Base-by-base conservation (phyloP, 2,113 vertebrate genomes). In the Platysteira castanea region DNA sequence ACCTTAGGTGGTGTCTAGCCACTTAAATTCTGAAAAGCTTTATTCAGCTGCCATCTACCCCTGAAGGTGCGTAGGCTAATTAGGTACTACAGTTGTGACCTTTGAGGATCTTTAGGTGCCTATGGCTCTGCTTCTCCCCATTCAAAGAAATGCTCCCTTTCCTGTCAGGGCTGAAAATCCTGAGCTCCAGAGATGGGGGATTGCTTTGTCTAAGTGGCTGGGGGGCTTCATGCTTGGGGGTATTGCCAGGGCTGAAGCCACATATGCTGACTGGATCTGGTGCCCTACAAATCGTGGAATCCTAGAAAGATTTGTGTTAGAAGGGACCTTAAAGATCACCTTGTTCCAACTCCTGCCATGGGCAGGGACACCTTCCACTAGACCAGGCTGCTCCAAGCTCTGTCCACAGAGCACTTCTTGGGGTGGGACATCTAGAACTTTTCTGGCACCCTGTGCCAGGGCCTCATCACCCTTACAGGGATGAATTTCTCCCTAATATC, bases 11-110 rank as follows among this genome's bases (percentile, higher is more conserved):
- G 35, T 56, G n/a, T 37, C 46, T 75, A 61, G 26, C 24, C 54
- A 89, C 33, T 95, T 54, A 65, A 68, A 92, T 77, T 74, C 50
- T 84, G 54, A 88, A 80, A 94, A 88, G 22, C 4, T 39, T 77
- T 73, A 41, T 57, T 85, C 50, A 53, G 42, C 76, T 80, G 16
- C 59, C 33, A 28, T 42, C 27, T 69, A 76, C 15, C 79, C 63
- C 71, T 63, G 23, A 65, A 88, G 23, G 37, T 76, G 27, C 13
- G 31, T 4, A 2, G 77, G 49, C 50, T 80, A 86, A 86, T 86
- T 53, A 86, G 83, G 81, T 60, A 74, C 26, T 76, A 28, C 2
- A 6, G 2, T 7, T 59, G 37, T 67, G 42, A 68, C 75, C 71
- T 92, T 86, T 9, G 11, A 86, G 70, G 37, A 61, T 37, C 79